These are phyloP conservation scores for Ecdyonurus torrentis DNA, from an alignment of 2,888 invertebrate species.

Conservation along the genomic window DNA sequence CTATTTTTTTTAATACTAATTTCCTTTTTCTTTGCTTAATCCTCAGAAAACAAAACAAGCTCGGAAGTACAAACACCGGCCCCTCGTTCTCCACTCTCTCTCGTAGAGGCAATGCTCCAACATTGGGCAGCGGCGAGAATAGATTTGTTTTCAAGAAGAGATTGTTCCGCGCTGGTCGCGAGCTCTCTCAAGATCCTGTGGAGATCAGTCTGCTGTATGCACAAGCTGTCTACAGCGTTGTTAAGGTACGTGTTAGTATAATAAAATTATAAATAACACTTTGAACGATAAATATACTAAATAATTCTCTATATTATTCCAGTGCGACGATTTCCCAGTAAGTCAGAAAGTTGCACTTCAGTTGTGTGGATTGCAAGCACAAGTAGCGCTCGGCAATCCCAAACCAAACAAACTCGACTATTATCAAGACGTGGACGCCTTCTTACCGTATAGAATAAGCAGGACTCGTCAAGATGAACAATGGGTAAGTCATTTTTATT, in stretches of 20 bases:
- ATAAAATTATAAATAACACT: background rate
- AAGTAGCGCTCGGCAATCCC: constrained; percentile 82
- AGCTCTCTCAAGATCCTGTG: constrained; percentile 86
- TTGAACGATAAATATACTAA: background rate
- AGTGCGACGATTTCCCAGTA: constrained; percentile 89
- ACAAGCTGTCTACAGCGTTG: constrained; percentile 88
- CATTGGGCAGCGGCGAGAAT: constrained; percentile 71
- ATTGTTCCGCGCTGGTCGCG: constrained; percentile 71
- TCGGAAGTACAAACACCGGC: constrained; percentile 27
- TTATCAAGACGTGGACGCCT: constrained; percentile 81
- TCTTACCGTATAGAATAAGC: constrained; percentile 70
- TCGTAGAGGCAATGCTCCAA: constrained; percentile 42
- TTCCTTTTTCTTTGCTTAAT: background rate
- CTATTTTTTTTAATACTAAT: background rate
- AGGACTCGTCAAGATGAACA: constrained; percentile 61
- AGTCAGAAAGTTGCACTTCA: constrained; percentile 89
- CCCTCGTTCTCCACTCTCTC: constrained; percentile 35
- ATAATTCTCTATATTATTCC: constrained; percentile 15
- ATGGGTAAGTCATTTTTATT: constrained; percentile 40
- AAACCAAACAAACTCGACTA: constrained; percentile 58
- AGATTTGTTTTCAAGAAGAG: constrained; percentile 83
- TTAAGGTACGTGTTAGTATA: constrained; percentile 45
- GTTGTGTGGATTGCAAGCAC: constrained; percentile 83
- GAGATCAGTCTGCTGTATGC: constrained; percentile 88
- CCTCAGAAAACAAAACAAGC: constrained; percentile 37